These are phyloP conservation scores for Pseudochaenichthys georgianus DNA, from an alignment of 2,797 vertebrate species.

Conservation along the genomic window DNA sequence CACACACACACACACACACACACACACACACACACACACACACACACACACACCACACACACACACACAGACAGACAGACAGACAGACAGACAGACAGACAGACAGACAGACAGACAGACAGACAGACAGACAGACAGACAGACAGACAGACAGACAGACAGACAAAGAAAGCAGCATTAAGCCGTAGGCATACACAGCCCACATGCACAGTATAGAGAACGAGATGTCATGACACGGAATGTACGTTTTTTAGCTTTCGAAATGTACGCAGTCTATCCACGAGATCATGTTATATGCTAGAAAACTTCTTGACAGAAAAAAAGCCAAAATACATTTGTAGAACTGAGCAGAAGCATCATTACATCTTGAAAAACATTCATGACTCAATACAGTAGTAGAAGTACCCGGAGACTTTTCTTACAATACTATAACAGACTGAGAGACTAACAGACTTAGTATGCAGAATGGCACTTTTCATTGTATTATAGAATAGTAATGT, in stretches of 20 bases:
- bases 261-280: background rate
- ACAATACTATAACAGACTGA: too few species aligned
- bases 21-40: slow-evolving; percentile 14
- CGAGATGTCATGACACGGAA: background rate
- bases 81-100: slow-evolving; percentile 8
- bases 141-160: slow-evolving; percentile 21
- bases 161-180: slow-evolving; percentile 46
- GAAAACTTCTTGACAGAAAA: background rate
- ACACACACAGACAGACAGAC: background rate
- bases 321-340: background rate
- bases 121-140: too few species aligned
- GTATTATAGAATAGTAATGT: too few species aligned
- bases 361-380: background rate
- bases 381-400: too few species aligned
- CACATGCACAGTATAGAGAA: slow-evolving; percentile 44
- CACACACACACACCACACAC: slow-evolving; percentile 2
- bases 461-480: too few species aligned
- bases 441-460: too few species aligned
- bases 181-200: slow-evolving; percentile 41
- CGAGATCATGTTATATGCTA: background rate
- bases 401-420: too few species aligned
- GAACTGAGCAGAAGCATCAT: background rate
- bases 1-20: slow-evolving; percentile 15
- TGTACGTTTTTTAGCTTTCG: background rate
- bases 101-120: background rate